Evolutionary conservation across 1,140 invertebrate genomes (phyloP).

Genomic region (Drosophila repleta): DNA sequence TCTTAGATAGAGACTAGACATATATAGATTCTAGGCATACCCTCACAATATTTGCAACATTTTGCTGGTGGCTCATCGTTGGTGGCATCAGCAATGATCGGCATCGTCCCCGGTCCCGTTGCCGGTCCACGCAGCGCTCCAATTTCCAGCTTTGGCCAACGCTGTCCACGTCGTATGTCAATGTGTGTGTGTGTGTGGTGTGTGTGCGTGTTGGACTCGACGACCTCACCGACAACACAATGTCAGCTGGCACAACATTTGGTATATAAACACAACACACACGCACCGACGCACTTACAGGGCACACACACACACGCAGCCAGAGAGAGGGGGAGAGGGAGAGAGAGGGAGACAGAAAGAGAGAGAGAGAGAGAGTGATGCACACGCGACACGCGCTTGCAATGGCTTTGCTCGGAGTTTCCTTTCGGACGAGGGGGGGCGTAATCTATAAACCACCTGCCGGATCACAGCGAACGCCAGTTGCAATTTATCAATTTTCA

Average conservation of each 20-base stretch:
- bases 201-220: neutral
- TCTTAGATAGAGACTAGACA: conserved; percentile 30
- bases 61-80: conserved; percentile 84
- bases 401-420: conserved; percentile 16
- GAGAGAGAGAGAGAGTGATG: neutral
- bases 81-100: conserved; percentile 83
- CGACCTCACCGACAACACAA: conserved; percentile 29
- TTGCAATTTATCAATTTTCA: neutral
- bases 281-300: neutral
- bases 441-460: conserved; percentile 37
- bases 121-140: conserved; percentile 14
- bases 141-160: conserved; percentile 28
- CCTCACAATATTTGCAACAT: conserved; percentile 84
- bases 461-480: conserved; percentile 3
- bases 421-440: neutral
- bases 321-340: neutral
- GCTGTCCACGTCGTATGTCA: conserved; percentile 1
- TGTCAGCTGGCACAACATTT: conserved; percentile 40
- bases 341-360: neutral
- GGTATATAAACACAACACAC: conserved; percentile 4
- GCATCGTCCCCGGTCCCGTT: conserved; percentile 71
- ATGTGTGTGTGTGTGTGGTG: neutral
- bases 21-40: conserved; percentile 79
- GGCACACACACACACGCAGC: conserved; percentile 1
- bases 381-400: conserved; percentile 29